These are phyloP conservation scores for Lordiphosa mommai DNA, from an alignment of 1,140 invertebrate species.

Conservation along the genomic window DNA sequence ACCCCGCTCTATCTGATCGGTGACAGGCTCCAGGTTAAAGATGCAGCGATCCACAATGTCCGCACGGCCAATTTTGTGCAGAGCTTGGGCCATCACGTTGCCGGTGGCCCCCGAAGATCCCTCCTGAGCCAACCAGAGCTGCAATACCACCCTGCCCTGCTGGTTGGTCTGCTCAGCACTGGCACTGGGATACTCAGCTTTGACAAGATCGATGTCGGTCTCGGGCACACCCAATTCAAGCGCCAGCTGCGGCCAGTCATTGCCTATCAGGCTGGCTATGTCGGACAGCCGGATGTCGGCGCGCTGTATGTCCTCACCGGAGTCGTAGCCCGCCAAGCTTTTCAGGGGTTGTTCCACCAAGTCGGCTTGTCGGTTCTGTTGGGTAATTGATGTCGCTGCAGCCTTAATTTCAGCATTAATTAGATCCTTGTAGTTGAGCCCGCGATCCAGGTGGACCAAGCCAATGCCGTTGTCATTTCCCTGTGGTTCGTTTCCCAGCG, in stretches of 20 bases:
- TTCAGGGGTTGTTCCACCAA: neutral
- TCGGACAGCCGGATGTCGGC: conserved; percentile 88
- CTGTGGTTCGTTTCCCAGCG: neutral
- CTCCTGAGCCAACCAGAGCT: conserved; percentile 85
- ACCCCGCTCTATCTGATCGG: conserved; percentile 89
- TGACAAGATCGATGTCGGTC: conserved; percentile 91
- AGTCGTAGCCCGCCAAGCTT: neutral
- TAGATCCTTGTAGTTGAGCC: conserved; percentile 34
- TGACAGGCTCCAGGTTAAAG: conserved; percentile 88
- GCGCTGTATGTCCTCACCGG: conserved; percentile 46
- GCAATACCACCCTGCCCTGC: conserved; percentile 93
- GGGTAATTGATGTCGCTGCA: neutral
- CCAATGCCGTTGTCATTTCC: conserved; percentile 1
- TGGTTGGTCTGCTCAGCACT: conserved; percentile 90
- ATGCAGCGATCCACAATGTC: conserved; percentile 89
- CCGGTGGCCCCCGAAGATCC: conserved; percentile 80
- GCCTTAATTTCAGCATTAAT: conserved; percentile 45
- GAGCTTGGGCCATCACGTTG: conserved; percentile 91
- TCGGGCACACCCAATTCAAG: conserved; percentile 90
- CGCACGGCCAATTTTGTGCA: conserved; percentile 91
- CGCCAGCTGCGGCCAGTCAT: conserved; percentile 94
- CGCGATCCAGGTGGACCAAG: conserved; percentile 11
- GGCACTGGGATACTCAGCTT: conserved; percentile 87
- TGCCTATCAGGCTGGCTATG: conserved; percentile 92
- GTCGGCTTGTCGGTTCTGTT: neutral